Conservation (phyloP, 2,113 vertebrate species). For the Anhinga anhinga region DNA sequence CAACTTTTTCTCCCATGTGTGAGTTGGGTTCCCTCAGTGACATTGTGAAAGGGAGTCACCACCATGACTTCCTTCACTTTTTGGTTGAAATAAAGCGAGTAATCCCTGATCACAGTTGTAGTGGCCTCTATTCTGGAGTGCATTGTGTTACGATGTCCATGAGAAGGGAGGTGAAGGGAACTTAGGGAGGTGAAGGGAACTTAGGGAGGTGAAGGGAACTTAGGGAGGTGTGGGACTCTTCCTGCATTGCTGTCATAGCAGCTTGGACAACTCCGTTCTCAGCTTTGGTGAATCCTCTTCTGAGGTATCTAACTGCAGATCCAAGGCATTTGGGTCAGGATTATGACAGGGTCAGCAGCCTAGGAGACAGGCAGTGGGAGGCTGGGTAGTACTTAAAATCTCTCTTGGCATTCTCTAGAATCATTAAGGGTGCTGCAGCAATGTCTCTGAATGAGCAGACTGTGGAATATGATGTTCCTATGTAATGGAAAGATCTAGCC, state of each 20-base stretch:
- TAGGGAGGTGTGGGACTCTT: background rate
- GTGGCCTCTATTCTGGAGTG: background rate
- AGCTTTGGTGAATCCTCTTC: background rate
- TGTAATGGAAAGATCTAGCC: background rate
- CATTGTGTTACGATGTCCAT: background rate
- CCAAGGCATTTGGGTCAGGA: background rate
- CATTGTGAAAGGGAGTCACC: fast-evolving
- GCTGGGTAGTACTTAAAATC: background rate
- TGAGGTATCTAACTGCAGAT: background rate
- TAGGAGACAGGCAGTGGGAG: background rate
- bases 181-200: background rate
- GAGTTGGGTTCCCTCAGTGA: background rate
- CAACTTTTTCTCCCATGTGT: background rate
- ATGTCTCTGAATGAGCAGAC: background rate
- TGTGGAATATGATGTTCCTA: background rate
- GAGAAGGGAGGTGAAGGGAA: background rate
- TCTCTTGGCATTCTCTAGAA: background rate
- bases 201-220: background rate
- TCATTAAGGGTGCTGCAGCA: background rate
- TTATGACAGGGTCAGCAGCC: background rate
- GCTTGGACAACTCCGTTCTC: background rate
- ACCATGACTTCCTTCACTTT: background rate
- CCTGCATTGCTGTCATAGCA: background rate
- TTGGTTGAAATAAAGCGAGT: background rate
- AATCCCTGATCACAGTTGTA: background rate